Percentiles rank a stretch among this genome's conserved stretches.
Evolutionary conservation across 2,888 invertebrate species (phyloP).

Genomic region (Chrysodeixis includens): DNA sequence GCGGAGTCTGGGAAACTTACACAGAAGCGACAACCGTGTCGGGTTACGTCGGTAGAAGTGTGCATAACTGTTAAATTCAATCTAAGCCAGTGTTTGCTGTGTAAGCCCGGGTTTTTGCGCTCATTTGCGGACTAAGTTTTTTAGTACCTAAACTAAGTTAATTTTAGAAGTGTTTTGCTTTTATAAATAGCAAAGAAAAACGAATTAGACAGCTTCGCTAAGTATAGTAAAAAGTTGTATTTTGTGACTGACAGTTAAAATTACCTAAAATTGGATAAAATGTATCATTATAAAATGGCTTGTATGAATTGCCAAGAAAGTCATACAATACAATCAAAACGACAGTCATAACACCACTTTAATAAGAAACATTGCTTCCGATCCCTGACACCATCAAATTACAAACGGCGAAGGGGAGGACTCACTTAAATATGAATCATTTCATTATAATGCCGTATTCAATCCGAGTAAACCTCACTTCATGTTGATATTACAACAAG

Average conservation of each 20-base stretch:
- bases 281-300: constrained; percentile 41
- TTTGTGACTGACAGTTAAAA: constrained; percentile 1
- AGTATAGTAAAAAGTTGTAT: constrained; percentile 17
- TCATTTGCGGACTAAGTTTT: constrained; percentile 17
- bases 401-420: constrained; percentile 83
- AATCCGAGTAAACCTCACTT: constrained; percentile 88
- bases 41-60: constrained; percentile 16
- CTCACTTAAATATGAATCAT: constrained; percentile 90
- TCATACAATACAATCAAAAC: constrained; percentile 74
- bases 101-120: constrained; percentile 21
- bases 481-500: constrained; percentile 87
- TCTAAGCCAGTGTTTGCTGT: constrained; percentile 19
- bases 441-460: constrained; percentile 89
- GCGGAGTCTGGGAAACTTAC: constrained; percentile 73
- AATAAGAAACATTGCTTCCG: constrained; percentile 88
- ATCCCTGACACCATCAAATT: constrained; percentile 86
- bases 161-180: background rate
- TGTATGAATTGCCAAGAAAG: constrained; percentile 52
- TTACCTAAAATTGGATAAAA: constrained; percentile 4
- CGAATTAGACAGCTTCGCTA: constrained; percentile 11
- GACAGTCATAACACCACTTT: constrained; percentile 85
- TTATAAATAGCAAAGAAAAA: constrained; percentile 16
- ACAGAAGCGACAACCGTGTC: constrained; percentile 32
- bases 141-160: background rate
- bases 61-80: background rate